Evolutionary conservation across 2,888 invertebrate species (phyloP), one percentile per base, ranked within the genome.

Genomic region (Amphipoea lucens): DNA sequence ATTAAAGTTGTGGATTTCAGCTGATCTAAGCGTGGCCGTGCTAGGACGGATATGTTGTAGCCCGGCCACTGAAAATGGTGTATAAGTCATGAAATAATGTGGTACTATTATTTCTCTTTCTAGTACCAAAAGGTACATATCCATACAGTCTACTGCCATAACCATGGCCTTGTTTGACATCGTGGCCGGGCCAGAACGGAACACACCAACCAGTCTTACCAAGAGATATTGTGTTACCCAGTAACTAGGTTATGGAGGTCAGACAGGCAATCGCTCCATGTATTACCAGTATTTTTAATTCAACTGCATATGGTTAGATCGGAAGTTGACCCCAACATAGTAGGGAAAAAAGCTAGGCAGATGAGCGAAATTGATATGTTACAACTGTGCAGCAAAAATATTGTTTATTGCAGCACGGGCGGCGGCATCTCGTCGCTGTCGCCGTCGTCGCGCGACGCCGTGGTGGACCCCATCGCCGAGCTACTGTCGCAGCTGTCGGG

Each of bases 391-490:
- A 40, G 6, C 6, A 40, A n/a, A 83, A 75, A 71, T 62, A 17
- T 48, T 57, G 82, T 85, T 95, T 93, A 12, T 86, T 95, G 92
- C 97, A 98, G 98, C 97, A 98, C 99, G 90, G 98, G 98, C 90
- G 98, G 98, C 91, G 98, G 98, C 84, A 97, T 99, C 92, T 98
- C 98, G 92, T 98, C 98, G 89, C 96, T 98, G 92, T 98, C 98
- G 91, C 99, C 99, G 89, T 99, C 98, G 92, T 98, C 98, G 92
- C 98, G 99, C 91, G 99, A 99, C 95, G 98, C 98, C 86, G 99
- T 99, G 88, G 99, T 99, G 87, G 99, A 99, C 97, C 99, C 99
- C 82, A 99, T 99, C 92, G 99, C 99, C 86, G 99, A 99, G 97
- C 97, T 99, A 88, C 97, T 99, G 88, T 99, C 99, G 81, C 99